Evolutionary conservation across 1,140 invertebrate genomes (phyloP), one percentile per base, ranked within the genome.

Genomic region (Anastatus disparis): DNA sequence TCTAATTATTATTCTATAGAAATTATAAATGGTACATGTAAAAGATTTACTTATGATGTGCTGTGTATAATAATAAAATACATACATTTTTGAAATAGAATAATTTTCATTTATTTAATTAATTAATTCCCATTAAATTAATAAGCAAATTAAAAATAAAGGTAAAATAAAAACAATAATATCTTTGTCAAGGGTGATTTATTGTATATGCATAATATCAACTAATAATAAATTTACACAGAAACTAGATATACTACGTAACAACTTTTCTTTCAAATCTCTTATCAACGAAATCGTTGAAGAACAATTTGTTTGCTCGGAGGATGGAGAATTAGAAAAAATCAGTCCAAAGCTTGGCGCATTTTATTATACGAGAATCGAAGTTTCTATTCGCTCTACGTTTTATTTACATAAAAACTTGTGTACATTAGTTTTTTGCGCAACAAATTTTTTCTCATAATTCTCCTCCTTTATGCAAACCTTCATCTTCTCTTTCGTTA

Each of bases 331-430:
- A 78, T 76, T 75, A 76, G 73, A 74, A 70, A 78, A 77, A 80
- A 79, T 76, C 75, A 78, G 74, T 80, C 75, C 70, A 66, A 74
- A 73, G 65, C 56, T n/a, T 78, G 71, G 40, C 69, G 61, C 44
- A n/a, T n/a, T n/a, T 29, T 59, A 35, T 59, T 31, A 46, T 62
- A 70, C 50, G 61, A 63, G 62, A 77, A 76, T 79, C 70, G 65
- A 76, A 77, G 71, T 75, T 70, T 70, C 79, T 77, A 77, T 73
- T 77, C 58, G 68, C 66, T 78, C 71, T 80, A 77, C 48, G 27
- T 71, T 65, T 79, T 81, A 81, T 80, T 79, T 80, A 81, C 79
- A 81, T 80, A 77, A 77, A 70, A 76, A 78, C 74, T 59, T 77
- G 77, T 79, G 74, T 78, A 75, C 70, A 79, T 38, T 70, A 53